Evolutionary conservation across 2,113 vertebrate genomes (phyloP).

Genomic region (Romanogobio albipinnatus): DNA sequence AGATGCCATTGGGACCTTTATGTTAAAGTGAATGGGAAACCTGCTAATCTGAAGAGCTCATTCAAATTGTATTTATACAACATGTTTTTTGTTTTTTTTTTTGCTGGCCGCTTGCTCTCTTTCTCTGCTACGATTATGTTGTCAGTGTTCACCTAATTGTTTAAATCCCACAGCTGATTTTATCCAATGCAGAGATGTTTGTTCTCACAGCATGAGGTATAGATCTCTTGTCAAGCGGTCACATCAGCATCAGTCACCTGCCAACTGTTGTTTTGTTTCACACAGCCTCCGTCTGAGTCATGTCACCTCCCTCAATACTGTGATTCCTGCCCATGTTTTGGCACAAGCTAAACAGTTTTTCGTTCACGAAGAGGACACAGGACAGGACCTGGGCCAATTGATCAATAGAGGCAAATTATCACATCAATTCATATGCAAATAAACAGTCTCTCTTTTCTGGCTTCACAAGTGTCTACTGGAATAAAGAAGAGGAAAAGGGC

Average conservation of each 20-base stretch:
- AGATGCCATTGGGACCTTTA: not conserved
- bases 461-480: conserved; percentile 43
- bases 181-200: conserved; percentile 26
- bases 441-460: conserved; percentile 56
- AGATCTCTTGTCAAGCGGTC: conserved; percentile 26
- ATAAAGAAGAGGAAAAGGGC: conserved; percentile 1
- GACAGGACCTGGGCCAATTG: conserved; percentile 51
- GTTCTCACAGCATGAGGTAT: conserved; percentile 18
- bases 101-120: not conserved
- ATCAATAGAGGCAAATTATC: conserved; percentile 64
- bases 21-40: conserved; percentile 29
- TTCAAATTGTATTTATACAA: not conserved
- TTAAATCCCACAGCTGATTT: conserved; percentile 33
- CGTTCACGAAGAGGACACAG: conserved; percentile 49
- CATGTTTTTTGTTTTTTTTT: not conserved
- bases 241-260: conserved; percentile 25
- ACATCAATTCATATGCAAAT: conserved; percentile 72
- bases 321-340: not conserved
- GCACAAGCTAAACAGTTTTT: conserved; percentile 46
- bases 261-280: conserved; percentile 27
- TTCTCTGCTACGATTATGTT: not conserved
- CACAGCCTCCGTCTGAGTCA: not conserved
- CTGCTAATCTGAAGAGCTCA: not conserved
- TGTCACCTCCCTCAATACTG: conserved; percentile 16
- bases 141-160: conserved; percentile 6